Evolutionary conservation across 2,888 invertebrate genomes (phyloP), one percentile per base, ranked within the genome.

Genomic region (Ophioninae sp.): DNA sequence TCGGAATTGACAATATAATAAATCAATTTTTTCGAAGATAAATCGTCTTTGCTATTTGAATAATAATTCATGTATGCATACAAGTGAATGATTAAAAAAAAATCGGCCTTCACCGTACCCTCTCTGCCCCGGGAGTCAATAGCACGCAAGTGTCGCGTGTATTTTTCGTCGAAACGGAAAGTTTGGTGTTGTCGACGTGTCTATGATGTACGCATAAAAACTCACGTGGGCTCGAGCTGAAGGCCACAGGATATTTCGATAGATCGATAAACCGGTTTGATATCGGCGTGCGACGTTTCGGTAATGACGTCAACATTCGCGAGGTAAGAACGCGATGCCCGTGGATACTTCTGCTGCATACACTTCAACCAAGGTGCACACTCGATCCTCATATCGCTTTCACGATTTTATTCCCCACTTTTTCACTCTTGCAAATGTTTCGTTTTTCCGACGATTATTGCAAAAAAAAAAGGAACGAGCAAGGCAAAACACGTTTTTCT

Each of bases 311-410:
- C n/a, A 59, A 79, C 64, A 7, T 67, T 75, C 17, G 75, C 78
- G 10, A 68, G 72, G 23, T 81, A 63, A n/a, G 61, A 64, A 58
- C 77, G 81, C 44, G 44, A 44, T 20, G 51, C 67, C 56, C 76
- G 79, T 37, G 78, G 79, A 81, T 76, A 61, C 44, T 82, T 77
- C 68, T 78, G 74, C 63, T 82, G 64, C 44, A 44, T 44, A 61
- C 87, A 88, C 73, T 83, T 83, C 22, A 86, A 68, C 88, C 88
- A 88, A n/a, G 84, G 81, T 23, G 75, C 80, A 30, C 87, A 88
- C 68, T 86, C 85, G 82, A 88, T 85, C 65, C 78, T 81, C 88
- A 88, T 89, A 69, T 10, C 7, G 9, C 23, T 56, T 23, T 30
- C 10, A 51, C 69, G 13, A 56, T 30, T 69, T 3, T 7, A n/a